phyloP scores from a whole-genome alignment of 1,140 invertebrate genomes.

The Metaphire vulgaris region DNA sequence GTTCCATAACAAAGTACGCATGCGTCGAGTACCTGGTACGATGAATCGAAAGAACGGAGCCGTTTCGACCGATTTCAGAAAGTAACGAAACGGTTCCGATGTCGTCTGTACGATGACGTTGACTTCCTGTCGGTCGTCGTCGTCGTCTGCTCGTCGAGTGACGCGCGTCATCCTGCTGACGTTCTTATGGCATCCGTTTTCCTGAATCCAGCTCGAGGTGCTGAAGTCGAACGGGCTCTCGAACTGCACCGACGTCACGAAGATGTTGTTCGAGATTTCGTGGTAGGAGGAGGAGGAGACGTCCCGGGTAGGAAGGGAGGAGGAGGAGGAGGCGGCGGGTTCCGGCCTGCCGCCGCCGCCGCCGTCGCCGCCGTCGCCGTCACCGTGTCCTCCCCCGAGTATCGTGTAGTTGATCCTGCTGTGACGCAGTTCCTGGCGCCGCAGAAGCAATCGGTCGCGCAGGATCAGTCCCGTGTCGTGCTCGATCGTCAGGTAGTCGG shows the following conservation, averaged over 20 bases:
- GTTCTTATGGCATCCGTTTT: conserved; percentile 20
- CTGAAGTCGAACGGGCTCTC: conserved; percentile 24
- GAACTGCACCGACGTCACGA: conserved; percentile 26
- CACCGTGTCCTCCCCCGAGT: too few relatives aligned
- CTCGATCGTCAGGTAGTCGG: conserved; percentile 24
- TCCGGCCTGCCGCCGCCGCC: too few relatives aligned
- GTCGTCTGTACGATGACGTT: not conserved
- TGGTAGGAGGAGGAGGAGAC: conserved; percentile 19
- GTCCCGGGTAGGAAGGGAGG: too few relatives aligned
- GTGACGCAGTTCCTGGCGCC: too few relatives aligned
- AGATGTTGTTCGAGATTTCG: conserved; percentile 24
- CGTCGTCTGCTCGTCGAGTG: too few relatives aligned
- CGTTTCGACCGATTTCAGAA: conserved; percentile 20
- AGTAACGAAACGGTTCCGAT: conserved; percentile 21
- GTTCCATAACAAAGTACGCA: too few relatives aligned
- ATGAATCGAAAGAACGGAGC: conserved; percentile 25
- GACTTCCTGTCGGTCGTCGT: too few relatives aligned
- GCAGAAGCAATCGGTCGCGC: not conserved
- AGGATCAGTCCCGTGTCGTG: conserved; percentile 26
- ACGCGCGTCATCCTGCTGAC: too few relatives aligned
- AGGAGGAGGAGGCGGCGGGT: too few relatives aligned
- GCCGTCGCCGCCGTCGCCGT: too few relatives aligned
- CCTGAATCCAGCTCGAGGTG: conserved; percentile 27
- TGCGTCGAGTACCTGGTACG: conserved; percentile 30
- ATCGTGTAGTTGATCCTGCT: too few relatives aligned